phyloP scores from a whole-genome alignment of 2,797 vertebrate species.

The Apogon hyalosoma region DNA sequence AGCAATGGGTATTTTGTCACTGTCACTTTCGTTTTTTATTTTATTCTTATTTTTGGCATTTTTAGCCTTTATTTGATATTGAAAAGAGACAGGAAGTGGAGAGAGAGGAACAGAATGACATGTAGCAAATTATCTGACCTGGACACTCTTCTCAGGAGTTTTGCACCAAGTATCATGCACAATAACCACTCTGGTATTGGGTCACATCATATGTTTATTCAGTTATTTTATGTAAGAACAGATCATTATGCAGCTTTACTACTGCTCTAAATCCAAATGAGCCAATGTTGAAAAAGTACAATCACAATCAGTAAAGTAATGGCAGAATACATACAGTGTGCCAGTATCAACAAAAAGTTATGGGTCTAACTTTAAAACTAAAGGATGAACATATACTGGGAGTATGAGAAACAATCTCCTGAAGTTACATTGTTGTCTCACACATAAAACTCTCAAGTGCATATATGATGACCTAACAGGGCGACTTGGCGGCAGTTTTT shows the following conservation, averaged over 20 bases:
- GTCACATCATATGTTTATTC: no score
- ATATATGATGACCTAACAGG: slow-evolving; percentile 66
- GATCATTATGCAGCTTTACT: background rate
- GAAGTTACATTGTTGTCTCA: slow-evolving; percentile 68
- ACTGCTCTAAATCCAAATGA: background rate
- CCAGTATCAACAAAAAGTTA: slow-evolving; percentile 21
- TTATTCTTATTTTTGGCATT: no score
- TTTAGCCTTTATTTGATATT: no score
- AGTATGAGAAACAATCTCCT: slow-evolving; percentile 62
- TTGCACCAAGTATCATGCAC: no score
- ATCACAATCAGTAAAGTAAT: background rate
- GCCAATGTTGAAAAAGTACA: background rate
- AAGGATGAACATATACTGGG: slow-evolving; percentile 21
- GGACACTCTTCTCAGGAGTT: no score
- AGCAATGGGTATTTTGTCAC: no score
- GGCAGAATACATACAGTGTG: slow-evolving; percentile 11
- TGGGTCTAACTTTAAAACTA: slow-evolving; percentile 15
- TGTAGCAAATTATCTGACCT: no score
- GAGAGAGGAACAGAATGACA: no score
- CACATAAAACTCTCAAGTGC: slow-evolving; percentile 71
- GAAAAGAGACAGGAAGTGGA: no score
- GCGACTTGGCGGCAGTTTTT: slow-evolving; percentile 60
- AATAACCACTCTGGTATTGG: no score
- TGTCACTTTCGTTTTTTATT: no score
- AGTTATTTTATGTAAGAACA: no score